Conservation (phyloP, 2,888 invertebrate species). For the Eledona agricola region DNA sequence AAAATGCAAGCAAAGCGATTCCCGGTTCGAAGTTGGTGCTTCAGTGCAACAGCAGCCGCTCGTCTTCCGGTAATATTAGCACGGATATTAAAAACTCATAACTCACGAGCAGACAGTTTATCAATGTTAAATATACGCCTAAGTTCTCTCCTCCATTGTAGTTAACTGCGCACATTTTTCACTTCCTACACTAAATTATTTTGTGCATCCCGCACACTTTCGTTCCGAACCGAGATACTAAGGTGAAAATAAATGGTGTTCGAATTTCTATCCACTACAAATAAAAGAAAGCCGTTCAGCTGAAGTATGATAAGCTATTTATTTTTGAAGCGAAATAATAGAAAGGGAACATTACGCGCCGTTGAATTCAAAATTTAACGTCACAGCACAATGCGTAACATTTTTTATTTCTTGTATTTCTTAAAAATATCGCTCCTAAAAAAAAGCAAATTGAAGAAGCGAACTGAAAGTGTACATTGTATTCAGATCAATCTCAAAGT, state of each 20-base stretch:
- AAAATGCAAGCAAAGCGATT: too few species aligned
- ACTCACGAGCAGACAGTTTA: constrained; percentile 55
- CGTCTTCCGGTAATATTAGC: constrained; percentile 49
- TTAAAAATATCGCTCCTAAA: too few species aligned
- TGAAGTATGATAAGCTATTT: constrained; percentile 36
- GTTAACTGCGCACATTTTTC: constrained; percentile 47
- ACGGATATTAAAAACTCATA: constrained; percentile 57
- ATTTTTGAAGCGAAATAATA: constrained; percentile 22
- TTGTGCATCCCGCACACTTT: constrained; percentile 37
- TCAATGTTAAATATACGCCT: constrained; percentile 48
- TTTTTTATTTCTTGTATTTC: too few species aligned
- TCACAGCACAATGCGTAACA: too few species aligned
- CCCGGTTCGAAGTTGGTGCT: too few species aligned
- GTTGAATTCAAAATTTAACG: too few species aligned
- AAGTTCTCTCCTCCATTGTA: constrained; percentile 44
- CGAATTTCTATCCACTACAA: constrained; percentile 37
- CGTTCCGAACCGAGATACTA: constrained; percentile 30
- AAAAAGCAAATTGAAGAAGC: too few species aligned
- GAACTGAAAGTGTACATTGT: too few species aligned
- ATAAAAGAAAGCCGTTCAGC: constrained; percentile 35
- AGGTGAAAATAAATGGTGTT: constrained; percentile 42
- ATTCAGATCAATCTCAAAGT: too few species aligned
- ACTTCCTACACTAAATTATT: constrained; percentile 43
- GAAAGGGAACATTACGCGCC: constrained; percentile 5
- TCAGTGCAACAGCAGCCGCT: constrained; percentile 35